These are phyloP conservation scores for Babylonia areolata DNA, from an alignment of 1,140 invertebrate genomes.

Conservation along the genomic window DNA sequence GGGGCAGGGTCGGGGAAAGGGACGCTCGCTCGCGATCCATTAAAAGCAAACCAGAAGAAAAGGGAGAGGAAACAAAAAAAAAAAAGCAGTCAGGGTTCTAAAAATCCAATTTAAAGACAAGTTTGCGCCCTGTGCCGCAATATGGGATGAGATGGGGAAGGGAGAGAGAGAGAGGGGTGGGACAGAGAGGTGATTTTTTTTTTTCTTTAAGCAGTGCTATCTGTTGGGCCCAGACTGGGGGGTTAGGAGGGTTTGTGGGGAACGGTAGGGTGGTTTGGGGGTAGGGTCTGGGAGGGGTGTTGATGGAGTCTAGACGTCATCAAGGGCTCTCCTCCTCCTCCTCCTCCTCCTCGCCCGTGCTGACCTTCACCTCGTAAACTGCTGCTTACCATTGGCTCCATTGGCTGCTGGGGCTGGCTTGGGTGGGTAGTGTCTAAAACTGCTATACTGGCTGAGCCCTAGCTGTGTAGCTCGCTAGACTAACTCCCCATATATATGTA, in stretches of 20 bases:
- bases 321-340: neutral
- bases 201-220: neutral
- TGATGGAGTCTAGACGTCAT: neutral
- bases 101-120: constrained; percentile 1
- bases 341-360: too few species aligned
- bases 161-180: neutral
- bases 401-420: too few species aligned
- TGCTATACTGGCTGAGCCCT: too few species aligned
- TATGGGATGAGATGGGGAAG: neutral
- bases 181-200: neutral
- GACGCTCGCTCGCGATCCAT: neutral
- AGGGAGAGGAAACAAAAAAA: neutral
- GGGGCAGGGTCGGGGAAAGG: neutral
- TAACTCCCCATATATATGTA: too few species aligned
- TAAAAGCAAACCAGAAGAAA: neutral
- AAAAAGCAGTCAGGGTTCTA: neutral
- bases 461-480: too few species aligned
- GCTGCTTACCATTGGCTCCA: neutral
- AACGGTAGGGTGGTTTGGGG: neutral
- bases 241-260: neutral
- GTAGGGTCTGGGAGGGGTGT: neutral
- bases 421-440: too few species aligned
- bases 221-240: neutral
- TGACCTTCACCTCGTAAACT: constrained; percentile 14
- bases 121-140: neutral